These are phyloP conservation scores for Belonocnema kinseyi DNA, from an alignment of 1,140 invertebrate genomes.

Conservation along the genomic window DNA sequence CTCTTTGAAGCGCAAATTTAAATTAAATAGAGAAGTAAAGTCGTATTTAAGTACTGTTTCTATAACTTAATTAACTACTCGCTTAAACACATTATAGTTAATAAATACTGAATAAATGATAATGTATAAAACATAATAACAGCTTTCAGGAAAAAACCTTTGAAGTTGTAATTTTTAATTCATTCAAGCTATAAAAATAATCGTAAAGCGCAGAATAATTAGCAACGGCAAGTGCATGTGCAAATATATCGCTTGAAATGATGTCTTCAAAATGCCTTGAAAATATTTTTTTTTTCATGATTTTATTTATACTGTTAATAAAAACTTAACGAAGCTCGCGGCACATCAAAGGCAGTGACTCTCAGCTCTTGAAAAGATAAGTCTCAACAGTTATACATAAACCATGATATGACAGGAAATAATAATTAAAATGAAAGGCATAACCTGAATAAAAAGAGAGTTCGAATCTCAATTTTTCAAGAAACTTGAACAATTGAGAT, in stretches of 20 bases:
- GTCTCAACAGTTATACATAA: conserved; percentile 28
- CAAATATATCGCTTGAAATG: conserved; percentile 20
- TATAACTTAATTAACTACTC: conserved; percentile 17
- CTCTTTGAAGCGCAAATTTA: not conserved
- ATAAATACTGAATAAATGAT: conserved; percentile 7
- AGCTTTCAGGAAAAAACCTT: conserved; percentile 1
- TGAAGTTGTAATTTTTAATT: conserved; percentile 28
- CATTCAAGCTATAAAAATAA: conserved; percentile 21
- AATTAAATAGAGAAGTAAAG: not conserved
- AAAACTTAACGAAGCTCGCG: conserved; percentile 31
- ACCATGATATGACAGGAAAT: conserved; percentile 21
- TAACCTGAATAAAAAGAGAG: conserved; percentile 16
- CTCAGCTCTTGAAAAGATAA: conserved; percentile 30
- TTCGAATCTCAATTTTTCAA: not conserved
- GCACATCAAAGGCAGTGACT: conserved; percentile 31
- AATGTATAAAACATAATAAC: conserved; percentile 17
- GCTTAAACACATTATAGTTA: not conserved
- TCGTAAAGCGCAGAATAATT: conserved; percentile 17
- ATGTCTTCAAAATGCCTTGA: conserved; percentile 7
- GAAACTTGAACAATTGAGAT: no score
- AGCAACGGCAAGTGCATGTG: conserved; percentile 1
- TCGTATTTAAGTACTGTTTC: not conserved
- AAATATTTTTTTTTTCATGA: conserved; percentile 11
- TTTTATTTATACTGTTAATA: conserved; percentile 32
- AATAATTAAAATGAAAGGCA: conserved; percentile 18